phyloP scores from a whole-genome alignment of 2,888 invertebrate species.

The Acronicta leporina region DNA sequence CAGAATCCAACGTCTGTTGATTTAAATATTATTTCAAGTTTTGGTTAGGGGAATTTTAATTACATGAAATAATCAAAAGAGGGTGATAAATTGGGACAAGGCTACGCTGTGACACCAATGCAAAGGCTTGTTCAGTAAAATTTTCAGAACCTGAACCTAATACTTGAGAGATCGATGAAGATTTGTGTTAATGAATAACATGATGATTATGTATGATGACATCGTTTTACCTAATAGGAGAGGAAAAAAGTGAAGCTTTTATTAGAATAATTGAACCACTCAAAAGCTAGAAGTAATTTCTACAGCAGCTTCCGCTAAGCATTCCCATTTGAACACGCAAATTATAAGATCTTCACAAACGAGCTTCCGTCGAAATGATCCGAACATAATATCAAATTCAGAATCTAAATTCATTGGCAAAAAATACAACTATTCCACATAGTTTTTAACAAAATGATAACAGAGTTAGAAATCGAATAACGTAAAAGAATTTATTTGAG shows the following conservation, averaged over 20 bases:
- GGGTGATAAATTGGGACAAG: slow-evolving; percentile 15
- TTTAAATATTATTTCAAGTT: slow-evolving; percentile 38
- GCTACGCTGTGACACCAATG: slow-evolving; percentile 5
- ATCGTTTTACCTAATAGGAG: too few relatives aligned
- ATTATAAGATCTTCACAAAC: slow-evolving; percentile 40
- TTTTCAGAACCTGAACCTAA: too few relatives aligned
- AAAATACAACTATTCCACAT: slow-evolving; percentile 7
- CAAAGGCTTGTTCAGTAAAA: not conserved
- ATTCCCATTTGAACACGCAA: slow-evolving; percentile 25
- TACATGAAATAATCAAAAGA: slow-evolving; percentile 29
- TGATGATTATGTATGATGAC: too few relatives aligned
- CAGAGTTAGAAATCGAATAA: slow-evolving; percentile 52
- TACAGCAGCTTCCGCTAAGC: slow-evolving; percentile 4
- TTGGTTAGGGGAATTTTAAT: slow-evolving; percentile 33
- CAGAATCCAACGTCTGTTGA: slow-evolving; percentile 31
- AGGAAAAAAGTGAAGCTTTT: too few relatives aligned
- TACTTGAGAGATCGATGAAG: too few relatives aligned
- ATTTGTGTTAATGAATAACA: too few relatives aligned
- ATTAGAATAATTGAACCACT: not conserved
- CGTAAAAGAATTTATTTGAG: slow-evolving; percentile 50
- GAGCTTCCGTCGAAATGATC: slow-evolving; percentile 43
- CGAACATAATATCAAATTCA: slow-evolving; percentile 40
- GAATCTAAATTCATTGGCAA: slow-evolving; percentile 21
- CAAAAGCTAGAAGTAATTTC: not conserved
- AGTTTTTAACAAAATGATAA: slow-evolving; percentile 47